Conservation (phyloP, 2,797 vertebrate genomes). For the Syndactyla subalaris region DNA sequence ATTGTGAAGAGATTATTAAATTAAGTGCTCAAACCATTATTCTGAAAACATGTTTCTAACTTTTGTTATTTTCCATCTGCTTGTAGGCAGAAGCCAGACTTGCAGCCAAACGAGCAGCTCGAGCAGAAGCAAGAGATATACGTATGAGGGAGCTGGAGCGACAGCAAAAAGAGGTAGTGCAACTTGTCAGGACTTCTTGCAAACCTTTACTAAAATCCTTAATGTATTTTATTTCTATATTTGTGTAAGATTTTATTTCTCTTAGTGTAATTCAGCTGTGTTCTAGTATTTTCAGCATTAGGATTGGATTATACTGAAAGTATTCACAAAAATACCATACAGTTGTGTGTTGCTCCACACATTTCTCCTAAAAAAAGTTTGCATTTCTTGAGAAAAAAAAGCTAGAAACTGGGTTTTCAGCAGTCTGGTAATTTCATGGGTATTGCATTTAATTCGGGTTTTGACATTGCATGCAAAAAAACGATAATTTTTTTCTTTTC, state of each 20-base stretch:
- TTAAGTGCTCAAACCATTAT: background rate
- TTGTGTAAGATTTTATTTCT: background rate
- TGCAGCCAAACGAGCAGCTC: constrained; percentile 94
- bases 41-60: background rate
- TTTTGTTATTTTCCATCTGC: background rate
- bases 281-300: background rate
- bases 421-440: background rate
- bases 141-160: constrained; percentile 96
- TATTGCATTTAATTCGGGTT: background rate
- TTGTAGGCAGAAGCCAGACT: constrained; percentile 94
- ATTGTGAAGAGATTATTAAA: background rate
- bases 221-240: background rate
- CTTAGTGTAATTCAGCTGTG: background rate
- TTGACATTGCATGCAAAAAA: background rate
- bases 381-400: background rate
- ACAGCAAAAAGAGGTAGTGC: constrained; percentile 94
- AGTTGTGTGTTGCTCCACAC: background rate
- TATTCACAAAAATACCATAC: background rate
- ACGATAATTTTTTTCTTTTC: background rate
- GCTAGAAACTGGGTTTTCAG: background rate
- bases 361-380: background rate
- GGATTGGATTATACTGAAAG: background rate
- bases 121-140: constrained; percentile 97
- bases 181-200: background rate
- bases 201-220: background rate